Evolutionary conservation across 2,113 vertebrate genomes (phyloP).

Genomic region (Ranitomeya imitator): DNA sequence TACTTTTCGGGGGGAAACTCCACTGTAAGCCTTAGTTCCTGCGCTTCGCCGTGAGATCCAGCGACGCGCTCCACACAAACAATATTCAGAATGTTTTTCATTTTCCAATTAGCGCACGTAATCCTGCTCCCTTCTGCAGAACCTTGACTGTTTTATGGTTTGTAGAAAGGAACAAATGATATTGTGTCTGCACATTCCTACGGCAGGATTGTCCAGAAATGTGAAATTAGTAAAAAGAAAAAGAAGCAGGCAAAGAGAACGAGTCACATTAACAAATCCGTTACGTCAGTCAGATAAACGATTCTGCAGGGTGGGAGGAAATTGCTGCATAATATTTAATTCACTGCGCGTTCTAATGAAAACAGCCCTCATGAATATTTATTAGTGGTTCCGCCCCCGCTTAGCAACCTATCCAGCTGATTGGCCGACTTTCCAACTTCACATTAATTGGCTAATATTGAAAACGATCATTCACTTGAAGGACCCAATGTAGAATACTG

Average conservation of each 20-base stretch:
- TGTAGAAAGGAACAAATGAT: conserved; percentile 23
- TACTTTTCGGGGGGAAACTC: not conserved
- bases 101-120: conserved; percentile 15
- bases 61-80: not conserved
- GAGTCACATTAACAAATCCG: not conserved
- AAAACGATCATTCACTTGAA: no score
- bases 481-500: no score
- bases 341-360: no score
- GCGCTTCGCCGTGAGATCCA: not conserved
- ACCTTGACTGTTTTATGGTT: conserved; percentile 15
- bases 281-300: not conserved
- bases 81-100: conserved; percentile 18
- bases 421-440: no score
- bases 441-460: no score
- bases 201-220: conserved; percentile 16
- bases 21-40: not conserved
- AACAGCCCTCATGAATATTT: no score
- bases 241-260: not conserved
- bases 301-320: not conserved
- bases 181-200: not conserved
- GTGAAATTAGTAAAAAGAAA: conserved; percentile 4
- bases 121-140: conserved; percentile 25
- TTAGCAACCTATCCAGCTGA: no score
- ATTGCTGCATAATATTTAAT: no score
- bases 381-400: no score